Evolutionary conservation across 2,888 invertebrate genomes (phyloP), one percentile per base, ranked within the genome.

Genomic region (Netelia virgata): DNA sequence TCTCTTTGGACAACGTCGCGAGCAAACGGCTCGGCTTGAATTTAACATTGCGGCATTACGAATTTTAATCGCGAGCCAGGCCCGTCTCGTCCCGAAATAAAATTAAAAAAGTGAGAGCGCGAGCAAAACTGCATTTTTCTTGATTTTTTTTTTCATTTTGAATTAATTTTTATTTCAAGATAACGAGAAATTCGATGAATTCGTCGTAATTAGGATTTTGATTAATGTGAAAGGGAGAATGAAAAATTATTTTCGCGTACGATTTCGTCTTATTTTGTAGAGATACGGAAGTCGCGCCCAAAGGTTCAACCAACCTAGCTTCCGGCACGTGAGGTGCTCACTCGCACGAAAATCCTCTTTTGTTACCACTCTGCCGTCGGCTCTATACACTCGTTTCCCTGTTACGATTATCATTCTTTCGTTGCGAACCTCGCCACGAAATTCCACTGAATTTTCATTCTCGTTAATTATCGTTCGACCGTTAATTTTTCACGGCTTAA

Each of bases 281-380:
- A 74, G 83, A 89, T 88, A 87, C 90, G 91, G 88, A 88, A 83
- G 88, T 87, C 86, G 77, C 87, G 83, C 85, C 87, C 86, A 86
- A 70, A 85, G 84, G 82, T 86, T 87, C 89, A 87, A 50, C 86
- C 87, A 87, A 86, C 86, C 80, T 75, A 77, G 83, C 77, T 89
- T 92, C 92, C 92, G 90, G 90, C 83, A 75, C 68, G 87, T 57
- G 87, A 69, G 61, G 70, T 85, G 87, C 83, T 88, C 89, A 87
- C 86, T 90, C 88, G 88, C 82, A 87, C 87, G 90, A 87, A 88
- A 87, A 91, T 89, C 89, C 90, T 87, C 82, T 73, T 23, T 73
- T 41, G 76, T 80, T 76, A 61, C 47, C 10, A 14, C 16, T 23
- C 14, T 3, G 59, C 14, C 1, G 59, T 18, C 6, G 14, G 18